A percentile compares a stretch with the other conserved stretches of the same genome.
Evolutionary conservation across 1,140 invertebrate species (phyloP).

Genomic region (Lordiphosa collinella): DNA sequence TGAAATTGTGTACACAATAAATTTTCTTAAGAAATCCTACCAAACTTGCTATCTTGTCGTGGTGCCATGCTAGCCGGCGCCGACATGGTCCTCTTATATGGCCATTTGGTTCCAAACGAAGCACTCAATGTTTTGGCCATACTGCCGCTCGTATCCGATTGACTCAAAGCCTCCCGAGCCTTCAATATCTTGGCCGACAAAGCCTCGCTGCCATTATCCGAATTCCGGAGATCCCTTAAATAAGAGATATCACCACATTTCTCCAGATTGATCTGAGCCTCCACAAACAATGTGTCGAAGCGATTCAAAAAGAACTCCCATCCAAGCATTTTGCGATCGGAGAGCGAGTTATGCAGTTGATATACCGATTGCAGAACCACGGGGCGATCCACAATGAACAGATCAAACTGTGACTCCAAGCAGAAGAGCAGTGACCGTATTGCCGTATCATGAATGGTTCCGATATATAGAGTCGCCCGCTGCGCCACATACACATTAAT

Average conservation of each 20-base stretch:
- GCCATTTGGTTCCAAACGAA: constrained; percentile 95
- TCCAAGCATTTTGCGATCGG: constrained; percentile 92
- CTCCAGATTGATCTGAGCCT: constrained; percentile 94
- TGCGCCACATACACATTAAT: constrained; percentile 96
- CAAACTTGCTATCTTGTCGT: constrained; percentile 87
- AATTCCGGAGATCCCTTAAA: constrained; percentile 92
- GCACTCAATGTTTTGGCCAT: constrained; percentile 90
- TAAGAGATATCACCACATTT: constrained; percentile 90
- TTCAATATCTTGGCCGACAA: constrained; percentile 93
- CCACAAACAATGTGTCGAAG: constrained; percentile 97
- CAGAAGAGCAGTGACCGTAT: constrained; percentile 92
- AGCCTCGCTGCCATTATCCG: constrained; percentile 92
- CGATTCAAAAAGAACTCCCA: constrained; percentile 99
- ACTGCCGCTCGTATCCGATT: constrained; percentile 82
- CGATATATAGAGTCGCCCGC: constrained; percentile 93
- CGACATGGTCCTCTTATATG: constrained; percentile 96
- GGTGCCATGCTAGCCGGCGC: constrained; percentile 91
- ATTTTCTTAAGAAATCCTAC: constrained; percentile 77
- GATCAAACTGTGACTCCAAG: constrained; percentile 94
- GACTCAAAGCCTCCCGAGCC: constrained; percentile 92
- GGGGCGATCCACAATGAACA: constrained; percentile 96
- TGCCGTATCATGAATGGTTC: constrained; percentile 94
- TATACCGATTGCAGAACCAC: constrained; percentile 98
- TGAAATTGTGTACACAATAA: not conserved
- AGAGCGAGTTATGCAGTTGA: constrained; percentile 95